Percentiles rank a stretch among this genome's conserved stretches.
These are phyloP conservation scores for Propithecus deckenii DNA, from an alignment of 2,797 vertebrate species.

Conservation along the genomic window DNA sequence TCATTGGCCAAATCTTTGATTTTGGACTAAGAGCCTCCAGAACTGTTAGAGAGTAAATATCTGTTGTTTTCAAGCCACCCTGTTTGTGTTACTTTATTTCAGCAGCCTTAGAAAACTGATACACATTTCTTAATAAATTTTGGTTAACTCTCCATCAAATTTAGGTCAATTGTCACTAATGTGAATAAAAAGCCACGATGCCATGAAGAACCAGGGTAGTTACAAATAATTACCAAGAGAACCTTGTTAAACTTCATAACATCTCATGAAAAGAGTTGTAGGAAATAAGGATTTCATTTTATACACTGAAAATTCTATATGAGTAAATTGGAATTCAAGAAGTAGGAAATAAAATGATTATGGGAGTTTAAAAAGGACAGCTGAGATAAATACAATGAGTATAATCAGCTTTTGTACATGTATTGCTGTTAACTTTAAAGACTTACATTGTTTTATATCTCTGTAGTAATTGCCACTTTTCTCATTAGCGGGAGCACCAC, in stretches of 20 bases:
- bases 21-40: background rate
- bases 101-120: background rate
- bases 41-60: background rate
- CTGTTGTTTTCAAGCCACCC: background rate
- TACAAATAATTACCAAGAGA: background rate
- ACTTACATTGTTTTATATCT: slow-evolving; percentile 65
- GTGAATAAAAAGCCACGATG: background rate
- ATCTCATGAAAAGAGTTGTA: background rate
- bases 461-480: slow-evolving; percentile 46
- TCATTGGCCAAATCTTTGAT: background rate
- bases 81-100: too few relatives aligned
- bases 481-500: background rate
- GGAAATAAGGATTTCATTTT: background rate
- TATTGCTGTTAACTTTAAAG: slow-evolving; percentile 39
- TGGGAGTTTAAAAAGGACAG: background rate
- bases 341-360: background rate
- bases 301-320: background rate
- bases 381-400: background rate
- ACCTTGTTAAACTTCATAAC: background rate
- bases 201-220: background rate
- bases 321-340: background rate
- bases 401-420: background rate
- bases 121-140: background rate
- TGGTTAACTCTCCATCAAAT: background rate
- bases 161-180: background rate